A percentile compares a stretch with the other conserved stretches of the same genome.
Evolutionary conservation across 2,888 invertebrate genomes (phyloP).

Genomic region (Graphium colonna): DNA sequence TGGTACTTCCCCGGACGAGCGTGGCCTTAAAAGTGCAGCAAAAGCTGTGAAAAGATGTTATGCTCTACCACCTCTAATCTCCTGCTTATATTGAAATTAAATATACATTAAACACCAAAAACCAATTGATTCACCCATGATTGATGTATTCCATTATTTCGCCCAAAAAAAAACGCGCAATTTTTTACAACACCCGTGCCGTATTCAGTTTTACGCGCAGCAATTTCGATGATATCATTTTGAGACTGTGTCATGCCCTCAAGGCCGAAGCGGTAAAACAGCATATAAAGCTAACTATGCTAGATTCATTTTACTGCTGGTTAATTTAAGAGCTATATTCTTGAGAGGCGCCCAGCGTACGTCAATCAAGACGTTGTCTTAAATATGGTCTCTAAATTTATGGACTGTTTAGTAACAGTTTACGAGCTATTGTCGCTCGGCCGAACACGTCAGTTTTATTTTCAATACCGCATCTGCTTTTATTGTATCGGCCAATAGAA

Average conservation of each 20-base stretch:
- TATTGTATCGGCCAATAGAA: too few species aligned
- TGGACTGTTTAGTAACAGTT: background rate
- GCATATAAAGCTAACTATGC: background rate
- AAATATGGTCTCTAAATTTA: background rate
- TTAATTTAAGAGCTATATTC: constrained; percentile 15
- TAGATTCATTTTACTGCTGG: constrained; percentile 1
- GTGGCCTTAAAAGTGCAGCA: too few species aligned
- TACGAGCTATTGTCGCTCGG: constrained; percentile 5
- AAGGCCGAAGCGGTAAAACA: constrained; percentile 19
- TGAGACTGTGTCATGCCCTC: constrained; percentile 25
- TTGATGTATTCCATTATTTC: too few species aligned
- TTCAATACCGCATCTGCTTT: background rate
- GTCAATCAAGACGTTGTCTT: background rate
- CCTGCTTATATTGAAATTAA: too few species aligned
- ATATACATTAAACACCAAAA: too few species aligned
- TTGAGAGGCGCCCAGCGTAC: background rate
- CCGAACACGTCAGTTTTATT: background rate
- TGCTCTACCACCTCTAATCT: too few species aligned
- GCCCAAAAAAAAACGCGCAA: too few species aligned
- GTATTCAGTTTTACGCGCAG: constrained; percentile 2
- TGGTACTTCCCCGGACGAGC: too few species aligned
- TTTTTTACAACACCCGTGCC: background rate
- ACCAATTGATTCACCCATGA: too few species aligned
- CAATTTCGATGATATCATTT: constrained; percentile 34
- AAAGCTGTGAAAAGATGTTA: too few species aligned